phyloP scores from a whole-genome alignment of 2,797 vertebrate species.

The Rhincodon typus region DNA sequence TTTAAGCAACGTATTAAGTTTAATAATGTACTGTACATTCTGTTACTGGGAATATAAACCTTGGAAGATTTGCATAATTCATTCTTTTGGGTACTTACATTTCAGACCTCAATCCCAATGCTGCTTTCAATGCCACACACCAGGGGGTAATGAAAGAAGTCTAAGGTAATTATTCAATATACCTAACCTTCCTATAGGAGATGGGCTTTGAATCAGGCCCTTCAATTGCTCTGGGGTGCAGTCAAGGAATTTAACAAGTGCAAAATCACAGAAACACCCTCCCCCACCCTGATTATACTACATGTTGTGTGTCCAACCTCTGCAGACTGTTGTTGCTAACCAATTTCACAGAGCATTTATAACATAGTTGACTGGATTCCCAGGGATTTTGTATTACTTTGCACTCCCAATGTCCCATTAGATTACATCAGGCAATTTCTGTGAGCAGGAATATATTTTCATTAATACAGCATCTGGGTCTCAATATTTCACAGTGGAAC shows the following conservation, averaged over 20 bases:
- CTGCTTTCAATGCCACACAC: background rate
- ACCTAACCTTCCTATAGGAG: background rate
- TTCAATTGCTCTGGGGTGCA: too few relatives aligned
- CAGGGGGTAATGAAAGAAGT: background rate
- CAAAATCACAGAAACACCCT: background rate
- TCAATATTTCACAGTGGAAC: background rate
- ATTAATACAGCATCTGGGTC: background rate
- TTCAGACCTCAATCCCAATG: background rate
- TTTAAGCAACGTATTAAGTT: background rate
- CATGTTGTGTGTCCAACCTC: background rate
- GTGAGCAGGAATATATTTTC: background rate
- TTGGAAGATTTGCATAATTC: background rate
- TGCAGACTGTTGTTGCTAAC: background rate
- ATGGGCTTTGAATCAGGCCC: too few relatives aligned
- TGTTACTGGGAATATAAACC: background rate
- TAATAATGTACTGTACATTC: background rate
- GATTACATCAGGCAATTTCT: background rate
- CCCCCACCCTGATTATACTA: background rate
- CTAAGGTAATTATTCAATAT: background rate
- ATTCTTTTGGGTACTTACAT: background rate
- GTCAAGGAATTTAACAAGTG: background rate
- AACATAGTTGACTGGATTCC: background rate
- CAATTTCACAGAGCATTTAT: background rate
- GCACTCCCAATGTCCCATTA: background rate
- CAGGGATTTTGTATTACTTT: background rate